Percentiles rank a stretch among this genome's conserved stretches.
Evolutionary conservation across 2,797 vertebrate genomes (phyloP).

Genomic region (Rachycentron canadum): DNA sequence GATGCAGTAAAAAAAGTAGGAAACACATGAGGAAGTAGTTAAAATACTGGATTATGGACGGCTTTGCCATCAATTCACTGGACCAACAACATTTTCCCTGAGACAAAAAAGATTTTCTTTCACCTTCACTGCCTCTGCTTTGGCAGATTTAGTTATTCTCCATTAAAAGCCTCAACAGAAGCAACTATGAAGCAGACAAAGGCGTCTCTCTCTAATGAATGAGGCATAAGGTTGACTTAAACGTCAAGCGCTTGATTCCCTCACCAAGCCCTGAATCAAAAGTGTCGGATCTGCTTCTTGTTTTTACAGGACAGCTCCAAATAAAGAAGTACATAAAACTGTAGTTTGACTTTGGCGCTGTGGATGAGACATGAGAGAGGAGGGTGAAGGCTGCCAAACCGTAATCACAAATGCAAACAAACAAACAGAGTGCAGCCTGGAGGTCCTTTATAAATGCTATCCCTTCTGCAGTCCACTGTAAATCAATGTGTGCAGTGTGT

Average conservation of each 20-base stretch:
- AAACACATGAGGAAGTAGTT: constrained; percentile 51
- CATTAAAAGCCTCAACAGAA: constrained; percentile 37
- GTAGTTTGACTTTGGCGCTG: constrained; percentile 66
- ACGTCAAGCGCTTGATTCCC: constrained; percentile 43
- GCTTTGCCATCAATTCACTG: constrained; percentile 14
- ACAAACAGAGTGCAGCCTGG: constrained; percentile 74
- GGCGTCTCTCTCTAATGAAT: constrained; percentile 47
- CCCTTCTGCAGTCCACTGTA: constrained; percentile 71
- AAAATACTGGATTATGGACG: constrained; percentile 41
- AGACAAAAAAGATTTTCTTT: constrained; percentile 15
- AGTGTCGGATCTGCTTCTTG: constrained; percentile 60
- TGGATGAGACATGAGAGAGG: constrained; percentile 63
- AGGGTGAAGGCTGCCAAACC: constrained; percentile 72
- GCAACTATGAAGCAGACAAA: constrained; percentile 41
- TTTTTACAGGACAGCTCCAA: constrained; percentile 68
- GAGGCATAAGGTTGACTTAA: constrained; percentile 26
- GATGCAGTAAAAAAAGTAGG: constrained; percentile 27
- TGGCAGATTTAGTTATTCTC: constrained; percentile 35
- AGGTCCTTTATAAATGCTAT: constrained; percentile 80
- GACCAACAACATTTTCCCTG: constrained; percentile 30
- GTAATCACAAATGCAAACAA: constrained; percentile 84
- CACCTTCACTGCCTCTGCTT: constrained; percentile 26
- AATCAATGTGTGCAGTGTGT: constrained; percentile 78
- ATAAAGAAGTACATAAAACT: constrained; percentile 73
- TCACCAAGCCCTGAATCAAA: constrained; percentile 56